Percentiles rank a stretch among this genome's conserved stretches.
Conservation (phyloP, 2,113 vertebrate genomes). For the Nycticryphes semicollaris region DNA sequence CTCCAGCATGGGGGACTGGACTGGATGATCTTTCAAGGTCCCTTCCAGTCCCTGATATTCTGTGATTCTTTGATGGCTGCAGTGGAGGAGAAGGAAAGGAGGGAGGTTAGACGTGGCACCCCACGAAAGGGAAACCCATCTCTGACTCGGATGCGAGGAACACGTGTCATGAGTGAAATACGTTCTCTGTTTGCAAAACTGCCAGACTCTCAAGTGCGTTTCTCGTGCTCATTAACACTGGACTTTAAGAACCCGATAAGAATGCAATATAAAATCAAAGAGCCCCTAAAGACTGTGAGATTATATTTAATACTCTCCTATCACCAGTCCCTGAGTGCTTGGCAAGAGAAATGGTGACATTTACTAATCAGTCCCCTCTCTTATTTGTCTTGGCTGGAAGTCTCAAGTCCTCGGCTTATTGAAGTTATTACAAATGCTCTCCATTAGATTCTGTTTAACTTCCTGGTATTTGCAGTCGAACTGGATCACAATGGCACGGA, state of each 20-base stretch:
- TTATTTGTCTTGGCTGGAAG: slow-evolving; percentile 79
- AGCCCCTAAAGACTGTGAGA: slow-evolving; percentile 72
- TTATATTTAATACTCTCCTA: slow-evolving; percentile 73
- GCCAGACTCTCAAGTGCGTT: slow-evolving; percentile 40
- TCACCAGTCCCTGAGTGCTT: slow-evolving; percentile 65
- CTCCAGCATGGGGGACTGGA: too few species aligned
- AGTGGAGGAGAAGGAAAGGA: neutral
- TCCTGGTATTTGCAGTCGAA: slow-evolving; percentile 71
- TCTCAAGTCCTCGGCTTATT: slow-evolving; percentile 73
- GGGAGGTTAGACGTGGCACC: neutral
- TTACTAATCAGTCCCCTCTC: slow-evolving; percentile 74
- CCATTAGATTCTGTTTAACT: slow-evolving; percentile 72
- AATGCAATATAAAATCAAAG: slow-evolving; percentile 78
- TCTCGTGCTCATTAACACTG: slow-evolving; percentile 66
- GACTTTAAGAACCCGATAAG: slow-evolving; percentile 76
- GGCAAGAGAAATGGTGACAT: slow-evolving; percentile 66
- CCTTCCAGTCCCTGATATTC: too few species aligned
- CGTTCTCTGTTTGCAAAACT: neutral
- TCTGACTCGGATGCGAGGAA: neutral
- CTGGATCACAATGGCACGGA: neutral
- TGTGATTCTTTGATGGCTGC: neutral
- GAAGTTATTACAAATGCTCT: slow-evolving; percentile 73
- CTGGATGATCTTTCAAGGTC: too few species aligned
- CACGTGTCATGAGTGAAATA: neutral
- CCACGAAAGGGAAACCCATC: neutral